Evolutionary conservation across 1,140 invertebrate genomes (phyloP).

Genomic region (Caenorhabditis remanei): DNA sequence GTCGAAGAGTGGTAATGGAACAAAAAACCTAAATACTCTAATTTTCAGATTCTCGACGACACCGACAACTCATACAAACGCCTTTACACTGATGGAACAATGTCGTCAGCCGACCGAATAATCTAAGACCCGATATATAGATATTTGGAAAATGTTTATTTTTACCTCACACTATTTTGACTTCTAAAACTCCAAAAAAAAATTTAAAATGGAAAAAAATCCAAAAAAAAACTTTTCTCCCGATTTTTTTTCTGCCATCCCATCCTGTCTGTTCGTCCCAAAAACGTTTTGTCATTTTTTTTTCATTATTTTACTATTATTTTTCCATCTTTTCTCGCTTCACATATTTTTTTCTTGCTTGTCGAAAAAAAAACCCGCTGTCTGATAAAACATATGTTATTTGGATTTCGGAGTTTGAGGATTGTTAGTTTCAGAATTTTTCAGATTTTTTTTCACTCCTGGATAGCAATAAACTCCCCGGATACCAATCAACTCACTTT

Average conservation of each 20-base stretch:
- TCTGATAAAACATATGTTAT: too few species aligned
- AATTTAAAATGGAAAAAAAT: conserved; percentile 51
- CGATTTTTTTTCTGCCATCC: conserved; percentile 1
- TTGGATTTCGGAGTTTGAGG: too few species aligned
- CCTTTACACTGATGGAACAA: conserved; percentile 64
- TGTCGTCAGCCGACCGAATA: conserved; percentile 47
- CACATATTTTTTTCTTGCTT: too few species aligned
- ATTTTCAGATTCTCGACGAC: conserved; percentile 64
- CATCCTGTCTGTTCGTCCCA: background rate
- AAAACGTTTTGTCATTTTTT: too few species aligned
- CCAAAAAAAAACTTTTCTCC: conserved; percentile 64
- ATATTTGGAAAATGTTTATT: background rate
- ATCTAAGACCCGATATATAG: conserved; percentile 25
- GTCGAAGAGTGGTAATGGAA: too few species aligned
- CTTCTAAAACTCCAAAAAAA: conserved; percentile 60
- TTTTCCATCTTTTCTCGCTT: background rate
- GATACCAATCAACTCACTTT: background rate
- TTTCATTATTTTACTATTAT: background rate
- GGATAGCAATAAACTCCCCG: too few species aligned
- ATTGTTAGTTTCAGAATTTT: too few species aligned
- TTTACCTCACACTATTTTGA: background rate
- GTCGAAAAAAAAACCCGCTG: too few species aligned
- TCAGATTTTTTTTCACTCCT: too few species aligned
- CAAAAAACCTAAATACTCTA: background rate
- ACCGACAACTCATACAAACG: conserved; percentile 60